A percentile compares a stretch with the other conserved stretches of the same genome.
phyloP scores from a whole-genome alignment of 2,888 invertebrate genomes.

The Aethes cnicana region DNA sequence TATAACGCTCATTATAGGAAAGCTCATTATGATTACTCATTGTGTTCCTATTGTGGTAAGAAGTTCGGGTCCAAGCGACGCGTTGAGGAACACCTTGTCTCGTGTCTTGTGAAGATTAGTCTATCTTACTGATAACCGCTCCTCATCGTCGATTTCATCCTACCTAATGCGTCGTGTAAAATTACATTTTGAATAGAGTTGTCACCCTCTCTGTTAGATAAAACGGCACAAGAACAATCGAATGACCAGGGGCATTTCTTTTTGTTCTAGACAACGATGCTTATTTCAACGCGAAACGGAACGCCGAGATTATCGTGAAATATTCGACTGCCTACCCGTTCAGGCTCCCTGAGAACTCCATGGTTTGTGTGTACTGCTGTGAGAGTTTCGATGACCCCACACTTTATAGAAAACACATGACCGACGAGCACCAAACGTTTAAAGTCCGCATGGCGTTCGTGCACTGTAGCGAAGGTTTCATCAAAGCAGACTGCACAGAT shows the following conservation, averaged over 20 bases:
- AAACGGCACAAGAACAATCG: constrained; percentile 40
- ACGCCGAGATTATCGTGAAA: constrained; percentile 72
- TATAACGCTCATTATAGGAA: not conserved
- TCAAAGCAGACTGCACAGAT: constrained; percentile 67
- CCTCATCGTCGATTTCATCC: too few relatives aligned
- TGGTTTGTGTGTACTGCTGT: constrained; percentile 74
- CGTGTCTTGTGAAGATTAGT: too few relatives aligned
- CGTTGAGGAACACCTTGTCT: too few relatives aligned
- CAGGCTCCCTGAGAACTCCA: constrained; percentile 65
- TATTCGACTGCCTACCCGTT: constrained; percentile 75
- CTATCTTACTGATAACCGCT: too few relatives aligned
- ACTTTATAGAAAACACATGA: constrained; percentile 64
- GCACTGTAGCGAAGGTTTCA: constrained; percentile 62
- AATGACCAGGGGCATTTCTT: constrained; percentile 73
- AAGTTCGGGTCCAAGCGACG: too few relatives aligned
- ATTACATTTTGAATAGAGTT: too few relatives aligned
- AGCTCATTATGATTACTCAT: too few relatives aligned
- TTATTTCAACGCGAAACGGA: constrained; percentile 67
- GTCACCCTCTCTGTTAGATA: constrained; percentile 5
- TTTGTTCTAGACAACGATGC: constrained; percentile 76
- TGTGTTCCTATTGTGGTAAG: too few relatives aligned
- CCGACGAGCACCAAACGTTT: constrained; percentile 59
- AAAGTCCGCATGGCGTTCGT: constrained; percentile 60
- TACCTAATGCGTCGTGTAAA: too few relatives aligned
- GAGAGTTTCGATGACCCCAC: constrained; percentile 60